A percentile compares a stretch with the other conserved stretches of the same genome.
phyloP scores from a whole-genome alignment of 2,888 invertebrate genomes.

The Diaprepes abbreviatus region DNA sequence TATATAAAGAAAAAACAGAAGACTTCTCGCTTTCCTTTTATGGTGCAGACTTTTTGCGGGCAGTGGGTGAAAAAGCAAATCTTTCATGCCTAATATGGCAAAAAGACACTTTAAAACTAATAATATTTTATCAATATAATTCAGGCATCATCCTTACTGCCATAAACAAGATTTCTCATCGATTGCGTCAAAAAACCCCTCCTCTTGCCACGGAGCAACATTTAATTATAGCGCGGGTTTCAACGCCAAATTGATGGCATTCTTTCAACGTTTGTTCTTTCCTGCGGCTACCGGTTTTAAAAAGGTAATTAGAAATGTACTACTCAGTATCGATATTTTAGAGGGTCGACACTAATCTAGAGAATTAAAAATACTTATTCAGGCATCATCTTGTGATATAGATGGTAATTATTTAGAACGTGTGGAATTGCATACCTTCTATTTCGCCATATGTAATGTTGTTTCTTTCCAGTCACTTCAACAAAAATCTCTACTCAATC shows the following conservation, averaged over 20 bases:
- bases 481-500: too few relatives aligned
- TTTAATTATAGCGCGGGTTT: slow-evolving; percentile 25
- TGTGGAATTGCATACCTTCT: too few relatives aligned
- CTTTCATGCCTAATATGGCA: background rate
- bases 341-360: too few relatives aligned
- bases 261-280: slow-evolving; percentile 30
- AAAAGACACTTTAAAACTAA: background rate
- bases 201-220: slow-evolving; percentile 5
- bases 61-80: background rate
- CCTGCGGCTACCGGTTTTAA: slow-evolving; percentile 30
- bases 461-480: too few relatives aligned
- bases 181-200: slow-evolving; percentile 25
- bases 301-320: background rate
- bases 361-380: too few relatives aligned
- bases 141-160: background rate
- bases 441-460: too few relatives aligned
- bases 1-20: too few relatives aligned
- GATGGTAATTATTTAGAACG: too few relatives aligned
- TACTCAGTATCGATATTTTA: background rate
- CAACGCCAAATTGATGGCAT: slow-evolving; percentile 24
- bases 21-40: too few relatives aligned
- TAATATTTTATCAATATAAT: background rate
- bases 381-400: too few relatives aligned
- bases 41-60: too few relatives aligned
- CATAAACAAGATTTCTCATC: slow-evolving; percentile 24